Percentiles rank a stretch among this genome's conserved stretches.
Evolutionary conservation across 2,888 invertebrate species (phyloP).

Genomic region (Trachelus troglodyta): DNA sequence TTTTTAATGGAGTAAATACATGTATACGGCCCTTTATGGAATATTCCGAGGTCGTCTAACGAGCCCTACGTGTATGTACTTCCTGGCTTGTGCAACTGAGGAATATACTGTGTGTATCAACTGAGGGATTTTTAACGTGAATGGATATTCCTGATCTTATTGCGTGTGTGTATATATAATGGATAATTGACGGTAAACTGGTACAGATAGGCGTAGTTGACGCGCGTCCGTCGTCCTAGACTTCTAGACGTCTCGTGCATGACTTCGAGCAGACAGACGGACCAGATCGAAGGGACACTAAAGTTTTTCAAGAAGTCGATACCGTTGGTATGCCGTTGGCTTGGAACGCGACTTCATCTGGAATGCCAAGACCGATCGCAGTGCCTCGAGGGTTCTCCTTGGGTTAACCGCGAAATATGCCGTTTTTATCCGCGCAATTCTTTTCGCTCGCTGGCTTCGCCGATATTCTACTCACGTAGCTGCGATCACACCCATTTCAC

Average conservation of each 20-base stretch:
- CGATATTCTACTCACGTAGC: conserved; percentile 48
- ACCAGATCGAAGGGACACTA: not conserved
- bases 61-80: conserved; percentile 30
- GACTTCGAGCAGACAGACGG: not conserved
- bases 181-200: conserved; percentile 40
- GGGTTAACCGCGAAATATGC: conserved; percentile 34
- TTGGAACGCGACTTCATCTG: not conserved
- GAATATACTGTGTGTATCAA: not conserved
- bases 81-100: conserved; percentile 4
- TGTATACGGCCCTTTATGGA: conserved; percentile 31
- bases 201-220: not conserved
- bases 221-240: not conserved
- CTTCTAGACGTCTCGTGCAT: not conserved
- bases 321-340: not conserved
- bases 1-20: not conserved
- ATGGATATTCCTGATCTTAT: conserved; percentile 6
- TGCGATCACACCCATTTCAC: not conserved
- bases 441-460: conserved; percentile 34
- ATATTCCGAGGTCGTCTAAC: conserved; percentile 35
- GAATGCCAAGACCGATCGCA: not conserved
- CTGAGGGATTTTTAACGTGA: not conserved
- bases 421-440: conserved; percentile 43
- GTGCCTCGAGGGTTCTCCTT: conserved; percentile 18
- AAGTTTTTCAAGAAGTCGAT: not conserved
- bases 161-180: conserved; percentile 25